A percentile compares a stretch with the other conserved stretches of the same genome.
Conservation (phyloP, 2,888 invertebrate species). For the Epiblema foenella region DNA sequence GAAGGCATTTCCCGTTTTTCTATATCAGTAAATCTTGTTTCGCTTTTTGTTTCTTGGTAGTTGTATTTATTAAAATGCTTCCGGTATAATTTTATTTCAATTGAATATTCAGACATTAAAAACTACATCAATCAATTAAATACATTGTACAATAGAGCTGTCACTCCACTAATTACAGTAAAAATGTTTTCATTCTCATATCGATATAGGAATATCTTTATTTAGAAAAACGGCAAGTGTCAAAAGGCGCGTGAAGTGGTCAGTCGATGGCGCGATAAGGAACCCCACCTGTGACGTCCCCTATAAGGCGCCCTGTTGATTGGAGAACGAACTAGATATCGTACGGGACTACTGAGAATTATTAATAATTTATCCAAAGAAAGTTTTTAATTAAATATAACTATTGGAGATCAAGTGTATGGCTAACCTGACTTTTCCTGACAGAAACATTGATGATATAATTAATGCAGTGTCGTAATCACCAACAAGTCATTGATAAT, state of each 20-base stretch:
- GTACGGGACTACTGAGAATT: neutral
- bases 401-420: too few species aligned
- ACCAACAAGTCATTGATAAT: too few species aligned
- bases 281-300: conserved; percentile 65
- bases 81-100: neutral
- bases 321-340: neutral
- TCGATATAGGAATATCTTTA: conserved; percentile 35
- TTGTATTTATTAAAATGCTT: neutral
- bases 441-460: too few species aligned
- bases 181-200: conserved; percentile 57
- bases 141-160: conserved; percentile 23
- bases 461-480: too few species aligned
- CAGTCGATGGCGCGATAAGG: conserved; percentile 69
- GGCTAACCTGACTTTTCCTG: too few species aligned
- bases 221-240: conserved; percentile 63
- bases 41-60: neutral
- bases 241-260: conserved; percentile 75
- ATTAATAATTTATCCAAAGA: neutral
- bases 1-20: neutral
- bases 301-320: conserved; percentile 29
- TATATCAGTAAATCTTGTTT: neutral
- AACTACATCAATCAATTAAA: conserved; percentile 31
- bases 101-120: neutral
- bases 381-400: too few species aligned
- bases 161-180: conserved; percentile 58